Conservation (phyloP, 2,113 vertebrate genomes). For the Triplophysa rosa region DNA sequence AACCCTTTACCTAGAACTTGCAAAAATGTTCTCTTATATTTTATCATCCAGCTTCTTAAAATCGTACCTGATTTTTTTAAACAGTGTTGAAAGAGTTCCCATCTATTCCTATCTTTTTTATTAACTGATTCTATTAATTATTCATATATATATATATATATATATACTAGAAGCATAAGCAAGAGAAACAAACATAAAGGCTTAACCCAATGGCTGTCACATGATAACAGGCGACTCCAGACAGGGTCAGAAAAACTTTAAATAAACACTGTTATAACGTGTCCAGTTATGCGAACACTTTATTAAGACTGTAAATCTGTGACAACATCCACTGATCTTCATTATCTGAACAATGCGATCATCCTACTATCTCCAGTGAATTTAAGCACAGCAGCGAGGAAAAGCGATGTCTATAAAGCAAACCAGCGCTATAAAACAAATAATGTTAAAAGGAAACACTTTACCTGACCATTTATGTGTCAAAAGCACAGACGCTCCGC, state of each 20-base stretch:
- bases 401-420: neutral
- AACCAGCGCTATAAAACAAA: neutral
- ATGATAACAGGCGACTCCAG: neutral
- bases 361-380: neutral
- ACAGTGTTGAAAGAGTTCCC: no score
- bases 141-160: no score
- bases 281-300: neutral
- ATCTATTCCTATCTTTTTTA: no score
- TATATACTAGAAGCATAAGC: no score
- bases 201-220: neutral
- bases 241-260: neutral
- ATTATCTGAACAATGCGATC: neutral
- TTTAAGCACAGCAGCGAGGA: neutral
- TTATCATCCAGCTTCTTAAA: no score
- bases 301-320: neutral
- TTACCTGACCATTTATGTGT: constrained; percentile 45
- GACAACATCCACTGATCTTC: neutral
- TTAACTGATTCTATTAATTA: no score
- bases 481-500: neutral
- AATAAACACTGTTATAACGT: neutral
- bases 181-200: neutral
- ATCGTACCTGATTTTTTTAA: no score
- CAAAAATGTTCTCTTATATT: no score
- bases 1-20: no score
- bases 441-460: neutral